Conservation (phyloP, 2,113 vertebrate species). For the Eolophus roseicapilla region DNA sequence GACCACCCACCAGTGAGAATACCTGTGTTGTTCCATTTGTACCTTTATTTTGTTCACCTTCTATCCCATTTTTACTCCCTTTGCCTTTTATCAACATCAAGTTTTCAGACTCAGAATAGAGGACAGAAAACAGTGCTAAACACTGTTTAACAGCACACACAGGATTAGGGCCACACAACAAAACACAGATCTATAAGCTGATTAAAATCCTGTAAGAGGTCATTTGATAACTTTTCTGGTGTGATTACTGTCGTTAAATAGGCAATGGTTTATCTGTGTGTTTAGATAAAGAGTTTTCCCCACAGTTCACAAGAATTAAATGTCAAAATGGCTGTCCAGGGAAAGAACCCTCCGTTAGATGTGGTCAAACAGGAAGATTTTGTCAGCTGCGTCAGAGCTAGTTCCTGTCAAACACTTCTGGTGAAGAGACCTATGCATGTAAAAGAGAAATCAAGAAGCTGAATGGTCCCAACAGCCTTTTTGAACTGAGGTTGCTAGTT, state of each 20-base stretch:
- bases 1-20: neutral
- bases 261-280: neutral
- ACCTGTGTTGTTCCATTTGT: neutral
- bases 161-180: neutral
- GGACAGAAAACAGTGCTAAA: neutral
- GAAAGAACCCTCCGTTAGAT: neutral
- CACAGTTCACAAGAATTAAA: neutral
- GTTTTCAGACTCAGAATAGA: neutral
- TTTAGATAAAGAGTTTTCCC: neutral
- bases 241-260: neutral
- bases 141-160: neutral
- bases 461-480: neutral
- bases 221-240: neutral
- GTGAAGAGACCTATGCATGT: neutral
- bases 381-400: neutral
- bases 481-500: neutral
- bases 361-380: neutral
- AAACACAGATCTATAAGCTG: neutral
- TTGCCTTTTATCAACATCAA: neutral
- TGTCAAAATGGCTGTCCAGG: neutral
- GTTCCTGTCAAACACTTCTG: neutral
- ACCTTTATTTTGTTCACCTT: neutral
- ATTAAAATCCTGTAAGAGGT: neutral
- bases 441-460: slow-evolving; percentile 4
- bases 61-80: neutral